Evolutionary conservation across 2,888 invertebrate species (phyloP).

Genomic region (Drosophila borealis): DNA sequence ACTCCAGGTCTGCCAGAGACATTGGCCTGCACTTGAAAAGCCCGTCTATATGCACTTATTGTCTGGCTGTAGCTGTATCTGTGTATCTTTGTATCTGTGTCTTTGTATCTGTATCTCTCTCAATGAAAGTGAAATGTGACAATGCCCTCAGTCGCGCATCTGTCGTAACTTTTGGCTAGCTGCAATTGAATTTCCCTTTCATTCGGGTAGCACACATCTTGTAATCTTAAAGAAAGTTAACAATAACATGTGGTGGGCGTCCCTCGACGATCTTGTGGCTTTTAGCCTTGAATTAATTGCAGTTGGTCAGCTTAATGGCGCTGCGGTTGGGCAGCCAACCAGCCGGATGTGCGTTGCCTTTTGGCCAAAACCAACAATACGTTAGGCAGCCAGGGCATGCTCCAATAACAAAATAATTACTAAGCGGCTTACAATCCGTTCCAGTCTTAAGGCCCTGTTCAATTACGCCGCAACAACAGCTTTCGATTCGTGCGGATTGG

Average conservation of each 20-base stretch:
- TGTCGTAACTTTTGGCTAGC: slow-evolving; percentile 25
- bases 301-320: slow-evolving; percentile 42
- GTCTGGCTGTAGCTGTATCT: slow-evolving; percentile 7
- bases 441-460: slow-evolving; percentile 25
- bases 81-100: slow-evolving; percentile 16
- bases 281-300: slow-evolving; percentile 48
- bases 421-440: slow-evolving; percentile 50
- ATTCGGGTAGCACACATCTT: slow-evolving; percentile 48
- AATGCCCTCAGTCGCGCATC: slow-evolving; percentile 59
- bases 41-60: slow-evolving; percentile 30
- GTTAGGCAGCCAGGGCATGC: slow-evolving; percentile 17
- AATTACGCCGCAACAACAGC: slow-evolving; percentile 25
- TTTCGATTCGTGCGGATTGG: slow-evolving; percentile 35
- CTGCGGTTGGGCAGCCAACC: slow-evolving; percentile 48
- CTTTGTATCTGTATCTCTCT: slow-evolving; percentile 24
- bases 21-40: slow-evolving; percentile 68
- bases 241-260: slow-evolving; percentile 41
- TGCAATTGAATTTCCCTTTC: slow-evolving; percentile 66
- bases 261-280: slow-evolving; percentile 24
- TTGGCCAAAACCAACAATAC: slow-evolving; percentile 13
- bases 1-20: slow-evolving; percentile 12
- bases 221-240: slow-evolving; percentile 52
- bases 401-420: slow-evolving; percentile 18
- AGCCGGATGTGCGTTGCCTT: slow-evolving; percentile 59
- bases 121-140: slow-evolving; percentile 78